phyloP scores from a whole-genome alignment of 2,888 invertebrate species.

The Athripsodes cinereus region DNA sequence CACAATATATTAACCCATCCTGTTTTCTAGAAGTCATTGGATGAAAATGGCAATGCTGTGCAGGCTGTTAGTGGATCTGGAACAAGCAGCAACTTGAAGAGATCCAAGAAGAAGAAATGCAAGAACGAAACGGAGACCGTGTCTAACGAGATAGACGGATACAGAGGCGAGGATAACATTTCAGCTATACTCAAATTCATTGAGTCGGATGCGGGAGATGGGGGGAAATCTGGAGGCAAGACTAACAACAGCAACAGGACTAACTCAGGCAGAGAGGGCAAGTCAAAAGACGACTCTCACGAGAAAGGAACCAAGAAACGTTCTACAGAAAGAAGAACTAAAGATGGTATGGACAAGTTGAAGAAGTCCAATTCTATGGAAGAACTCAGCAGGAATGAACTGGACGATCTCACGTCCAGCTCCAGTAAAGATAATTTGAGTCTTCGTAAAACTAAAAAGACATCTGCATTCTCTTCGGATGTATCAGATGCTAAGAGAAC shows the following conservation, averaged over 20 bases:
- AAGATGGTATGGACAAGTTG: slow-evolving; percentile 33
- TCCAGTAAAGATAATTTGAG: slow-evolving; percentile 33
- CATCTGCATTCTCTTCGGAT: slow-evolving; percentile 31
- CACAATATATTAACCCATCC: no score
- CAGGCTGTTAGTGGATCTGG: slow-evolving; percentile 47
- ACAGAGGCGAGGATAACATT: slow-evolving; percentile 66
- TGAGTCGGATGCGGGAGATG: slow-evolving; percentile 53
- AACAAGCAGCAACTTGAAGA: slow-evolving; percentile 28
- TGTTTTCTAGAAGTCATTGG: slow-evolving; percentile 58
- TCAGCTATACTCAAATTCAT: slow-evolving; percentile 74
- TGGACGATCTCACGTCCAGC: slow-evolving; percentile 60
- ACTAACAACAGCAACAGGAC: slow-evolving; percentile 34
- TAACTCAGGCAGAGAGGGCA: slow-evolving; percentile 20
- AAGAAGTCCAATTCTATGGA: slow-evolving; percentile 75
- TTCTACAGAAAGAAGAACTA: slow-evolving; percentile 43
- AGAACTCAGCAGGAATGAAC: slow-evolving; percentile 70
- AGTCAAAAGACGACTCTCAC: slow-evolving; percentile 31
- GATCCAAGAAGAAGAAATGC: slow-evolving; percentile 52
- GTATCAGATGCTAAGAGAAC: slow-evolving; percentile 31
- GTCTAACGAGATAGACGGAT: slow-evolving; percentile 67
- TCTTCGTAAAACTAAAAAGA: slow-evolving; percentile 29
- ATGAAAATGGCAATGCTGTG: slow-evolving; percentile 77
- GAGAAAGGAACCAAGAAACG: slow-evolving; percentile 48
- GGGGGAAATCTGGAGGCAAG: slow-evolving; percentile 30
- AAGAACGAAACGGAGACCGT: slow-evolving; percentile 51